These are phyloP conservation scores for Bombylius discolor DNA, from an alignment of 2,888 invertebrate species.

Conservation along the genomic window DNA sequence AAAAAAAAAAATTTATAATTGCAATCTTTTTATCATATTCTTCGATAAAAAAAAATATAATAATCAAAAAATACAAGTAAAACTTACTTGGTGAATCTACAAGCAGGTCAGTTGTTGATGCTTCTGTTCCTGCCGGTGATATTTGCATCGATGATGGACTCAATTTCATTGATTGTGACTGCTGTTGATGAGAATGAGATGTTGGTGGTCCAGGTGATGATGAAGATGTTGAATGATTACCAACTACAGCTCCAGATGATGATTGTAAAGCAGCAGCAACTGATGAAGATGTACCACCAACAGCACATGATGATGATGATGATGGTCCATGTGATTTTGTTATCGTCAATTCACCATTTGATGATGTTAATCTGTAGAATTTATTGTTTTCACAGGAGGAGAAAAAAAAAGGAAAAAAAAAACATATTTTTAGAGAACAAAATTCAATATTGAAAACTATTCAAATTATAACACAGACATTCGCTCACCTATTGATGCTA, in stretches of 20 bases:
- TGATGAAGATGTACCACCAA: slow-evolving; percentile 25
- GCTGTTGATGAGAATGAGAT: slow-evolving; percentile 31
- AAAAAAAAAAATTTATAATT: no score
- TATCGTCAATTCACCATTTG: slow-evolving; percentile 72
- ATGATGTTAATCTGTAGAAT: slow-evolving; percentile 49
- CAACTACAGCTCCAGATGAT: slow-evolving; percentile 13
- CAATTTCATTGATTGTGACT: slow-evolving; percentile 44
- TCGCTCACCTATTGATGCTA: slow-evolving; percentile 49
- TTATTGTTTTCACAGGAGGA: no score
- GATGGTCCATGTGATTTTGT: slow-evolving; percentile 57
- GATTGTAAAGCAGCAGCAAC: slow-evolving; percentile 10
- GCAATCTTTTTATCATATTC: no score
- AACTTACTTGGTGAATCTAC: slow-evolving; percentile 77
- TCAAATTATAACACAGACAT: slow-evolving; percentile 8
- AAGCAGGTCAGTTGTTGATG: slow-evolving; percentile 50
- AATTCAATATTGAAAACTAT: background rate
- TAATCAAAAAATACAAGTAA: no score
- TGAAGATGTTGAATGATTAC: slow-evolving; percentile 13
- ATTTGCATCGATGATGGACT: slow-evolving; percentile 49
- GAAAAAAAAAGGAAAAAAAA: background rate
- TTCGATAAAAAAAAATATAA: no score
- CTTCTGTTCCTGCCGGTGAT: slow-evolving; percentile 49
- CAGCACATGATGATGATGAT: slow-evolving; percentile 18
- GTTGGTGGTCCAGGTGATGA: slow-evolving; percentile 14
- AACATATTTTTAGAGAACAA: background rate